phyloP scores from a whole-genome alignment of 2,888 invertebrate genomes.

The Trisateles emortualis region DNA sequence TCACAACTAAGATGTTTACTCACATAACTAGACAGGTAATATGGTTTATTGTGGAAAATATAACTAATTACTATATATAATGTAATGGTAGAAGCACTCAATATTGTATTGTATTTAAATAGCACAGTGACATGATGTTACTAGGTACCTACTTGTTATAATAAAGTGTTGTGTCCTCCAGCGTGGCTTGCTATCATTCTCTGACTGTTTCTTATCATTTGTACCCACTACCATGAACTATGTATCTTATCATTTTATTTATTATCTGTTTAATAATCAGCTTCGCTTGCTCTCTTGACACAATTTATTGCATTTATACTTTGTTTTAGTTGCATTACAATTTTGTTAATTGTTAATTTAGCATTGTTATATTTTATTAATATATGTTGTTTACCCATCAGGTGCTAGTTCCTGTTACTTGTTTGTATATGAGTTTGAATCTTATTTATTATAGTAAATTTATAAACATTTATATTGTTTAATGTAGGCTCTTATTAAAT shows the following conservation, averaged over 20 bases:
- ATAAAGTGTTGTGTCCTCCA: slow-evolving; percentile 22
- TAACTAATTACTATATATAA: slow-evolving; percentile 15
- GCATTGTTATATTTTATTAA: slow-evolving; percentile 38
- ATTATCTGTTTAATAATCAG: slow-evolving; percentile 43
- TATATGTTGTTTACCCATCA: slow-evolving; percentile 44
- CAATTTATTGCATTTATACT: slow-evolving; percentile 46
- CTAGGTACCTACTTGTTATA: slow-evolving; percentile 43
- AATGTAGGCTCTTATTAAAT: background rate
- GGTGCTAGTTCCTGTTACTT: slow-evolving; percentile 58
- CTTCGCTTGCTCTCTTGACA: slow-evolving; percentile 41
- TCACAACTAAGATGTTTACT: too few relatives aligned
- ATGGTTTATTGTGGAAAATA: too few relatives aligned
- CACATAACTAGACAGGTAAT: too few relatives aligned
- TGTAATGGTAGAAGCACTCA: slow-evolving; percentile 15
- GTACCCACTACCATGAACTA: too few relatives aligned
- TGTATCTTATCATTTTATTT: slow-evolving; percentile 6
- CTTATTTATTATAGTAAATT: slow-evolving; percentile 37
- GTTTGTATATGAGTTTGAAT: slow-evolving; percentile 49
- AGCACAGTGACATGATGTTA: slow-evolving; percentile 42
- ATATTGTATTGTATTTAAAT: background rate
- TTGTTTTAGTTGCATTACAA: slow-evolving; percentile 20
- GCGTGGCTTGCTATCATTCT: slow-evolving; percentile 32
- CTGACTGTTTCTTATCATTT: slow-evolving; percentile 56
- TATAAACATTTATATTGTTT: slow-evolving; percentile 4
- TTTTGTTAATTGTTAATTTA: slow-evolving; percentile 5